Evolutionary conservation across 2,888 invertebrate genomes (phyloP).

Genomic region (Lasioglossum leucozonium): DNA sequence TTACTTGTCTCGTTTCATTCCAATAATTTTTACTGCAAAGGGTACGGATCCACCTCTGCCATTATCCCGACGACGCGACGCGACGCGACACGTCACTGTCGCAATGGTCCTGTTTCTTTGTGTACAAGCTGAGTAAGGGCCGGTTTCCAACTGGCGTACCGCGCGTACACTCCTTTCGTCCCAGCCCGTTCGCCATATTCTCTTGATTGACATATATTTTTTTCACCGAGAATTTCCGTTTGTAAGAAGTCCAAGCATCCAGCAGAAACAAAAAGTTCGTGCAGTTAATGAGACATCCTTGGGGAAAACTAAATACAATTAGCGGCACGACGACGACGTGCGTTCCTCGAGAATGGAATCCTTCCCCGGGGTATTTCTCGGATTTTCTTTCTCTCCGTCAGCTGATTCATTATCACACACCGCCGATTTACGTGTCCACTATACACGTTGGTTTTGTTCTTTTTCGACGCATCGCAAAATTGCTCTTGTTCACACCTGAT

Average conservation of each 20-base stretch:
- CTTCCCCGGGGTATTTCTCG: slow-evolving; percentile 3
- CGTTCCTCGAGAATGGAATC: slow-evolving; percentile 23
- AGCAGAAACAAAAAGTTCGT: slow-evolving; percentile 1
- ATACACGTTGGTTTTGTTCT: neutral
- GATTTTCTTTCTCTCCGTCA: neutral
- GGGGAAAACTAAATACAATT: slow-evolving; percentile 35
- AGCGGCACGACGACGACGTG: neutral
- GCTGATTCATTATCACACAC: slow-evolving; percentile 36
- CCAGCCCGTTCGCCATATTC: neutral
- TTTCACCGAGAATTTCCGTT: slow-evolving; percentile 32
- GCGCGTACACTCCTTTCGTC: neutral
- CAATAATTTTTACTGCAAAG: neutral
- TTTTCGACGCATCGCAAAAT: slow-evolving; percentile 22
- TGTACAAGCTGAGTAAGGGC: neutral
- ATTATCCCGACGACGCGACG: neutral
- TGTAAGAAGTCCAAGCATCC: neutral
- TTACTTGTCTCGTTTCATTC: neutral
- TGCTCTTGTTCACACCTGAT: slow-evolving; percentile 13
- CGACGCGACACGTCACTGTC: neutral
- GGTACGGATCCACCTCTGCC: slow-evolving; percentile 19
- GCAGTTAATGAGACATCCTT: neutral
- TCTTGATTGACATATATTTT: neutral
- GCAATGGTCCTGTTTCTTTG: slow-evolving; percentile 22
- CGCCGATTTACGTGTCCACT: slow-evolving; percentile 17
- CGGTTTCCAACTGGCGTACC: neutral